These are phyloP conservation scores for Eucidaris tribuloides DNA, from an alignment of 35 echinoderm and acorn worm genomes.

Conservation along the genomic window DNA sequence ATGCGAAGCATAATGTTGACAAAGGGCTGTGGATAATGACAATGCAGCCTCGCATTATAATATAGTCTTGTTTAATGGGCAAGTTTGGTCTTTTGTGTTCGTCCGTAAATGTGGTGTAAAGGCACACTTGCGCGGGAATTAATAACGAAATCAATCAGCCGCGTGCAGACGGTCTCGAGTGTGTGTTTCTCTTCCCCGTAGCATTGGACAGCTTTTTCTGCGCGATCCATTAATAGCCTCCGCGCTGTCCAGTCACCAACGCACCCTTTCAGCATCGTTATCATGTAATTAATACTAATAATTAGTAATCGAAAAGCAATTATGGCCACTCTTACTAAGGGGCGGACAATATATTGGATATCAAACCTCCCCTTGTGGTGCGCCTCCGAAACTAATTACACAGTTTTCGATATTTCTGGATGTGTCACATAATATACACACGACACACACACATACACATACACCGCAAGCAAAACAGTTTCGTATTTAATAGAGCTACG, in stretches of 20 bases:
- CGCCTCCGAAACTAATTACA: constrained; percentile 26
- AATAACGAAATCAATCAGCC: constrained; percentile 16
- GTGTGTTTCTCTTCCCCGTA: not conserved
- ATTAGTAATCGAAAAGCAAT: constrained; percentile 36
- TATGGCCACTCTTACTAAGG: constrained; percentile 13
- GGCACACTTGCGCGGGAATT: not conserved
- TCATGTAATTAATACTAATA: constrained; percentile 40
- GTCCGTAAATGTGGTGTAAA: not conserved
- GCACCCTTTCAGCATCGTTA: not conserved
- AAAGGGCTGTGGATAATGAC: too few relatives aligned
- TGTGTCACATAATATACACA: too few relatives aligned
- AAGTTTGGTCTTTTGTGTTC: constrained; percentile 5
- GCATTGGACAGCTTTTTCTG: not conserved
- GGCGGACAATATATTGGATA: constrained; percentile 17
- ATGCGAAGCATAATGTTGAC: too few relatives aligned
- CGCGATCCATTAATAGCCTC: constrained; percentile 1
- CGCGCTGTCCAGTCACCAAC: not conserved
- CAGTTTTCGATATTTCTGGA: constrained; percentile 15
- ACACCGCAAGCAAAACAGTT: too few relatives aligned
- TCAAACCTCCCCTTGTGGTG: not conserved
- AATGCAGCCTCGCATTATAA: not conserved
- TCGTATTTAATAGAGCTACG: too few relatives aligned
- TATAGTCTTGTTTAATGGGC: not conserved
- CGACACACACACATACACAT: too few relatives aligned
- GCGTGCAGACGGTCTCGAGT: not conserved